These are phyloP conservation scores for Epinotia brunnichana DNA, from an alignment of 2,888 invertebrate species.

Conservation along the genomic window DNA sequence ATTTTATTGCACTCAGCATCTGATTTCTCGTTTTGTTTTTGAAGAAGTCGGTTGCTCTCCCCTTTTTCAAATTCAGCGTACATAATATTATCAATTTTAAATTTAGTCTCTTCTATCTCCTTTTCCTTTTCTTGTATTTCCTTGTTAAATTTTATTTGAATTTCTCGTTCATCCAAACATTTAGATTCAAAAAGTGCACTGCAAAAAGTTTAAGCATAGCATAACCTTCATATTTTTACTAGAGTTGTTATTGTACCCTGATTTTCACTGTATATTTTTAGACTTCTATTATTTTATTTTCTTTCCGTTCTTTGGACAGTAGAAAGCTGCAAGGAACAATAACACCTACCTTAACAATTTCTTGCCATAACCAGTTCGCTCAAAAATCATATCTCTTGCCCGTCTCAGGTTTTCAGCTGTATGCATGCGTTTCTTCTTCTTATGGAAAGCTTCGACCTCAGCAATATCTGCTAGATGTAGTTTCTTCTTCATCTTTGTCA, in stretches of 20 bases:
- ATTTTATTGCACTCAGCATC: constrained; percentile 56
- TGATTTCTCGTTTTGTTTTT: constrained; percentile 50
- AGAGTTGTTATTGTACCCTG: too few relatives aligned
- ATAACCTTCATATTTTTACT: not conserved
- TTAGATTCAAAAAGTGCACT: constrained; percentile 66
- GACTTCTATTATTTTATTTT: not conserved
- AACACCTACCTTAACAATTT: constrained; percentile 60
- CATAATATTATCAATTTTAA: constrained; percentile 43
- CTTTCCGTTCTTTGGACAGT: not conserved
- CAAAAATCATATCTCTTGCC: constrained; percentile 63
- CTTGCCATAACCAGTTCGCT: constrained; percentile 62
- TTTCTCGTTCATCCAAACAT: constrained; percentile 61
- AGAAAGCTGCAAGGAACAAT: not conserved
- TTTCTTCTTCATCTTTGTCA: constrained; percentile 52
- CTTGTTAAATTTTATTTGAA: constrained; percentile 60
- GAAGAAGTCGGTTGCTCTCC: constrained; percentile 36
- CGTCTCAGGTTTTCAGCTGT: constrained; percentile 52
- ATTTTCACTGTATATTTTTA: too few relatives aligned
- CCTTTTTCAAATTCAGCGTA: constrained; percentile 48
- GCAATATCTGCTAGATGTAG: constrained; percentile 51
- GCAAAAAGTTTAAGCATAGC: constrained; percentile 1
- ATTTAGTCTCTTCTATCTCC: constrained; percentile 47
- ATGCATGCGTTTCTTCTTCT: constrained; percentile 47
- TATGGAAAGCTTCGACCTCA: constrained; percentile 48
- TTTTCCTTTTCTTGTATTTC: constrained; percentile 52